Percentiles rank a stretch among this genome's conserved stretches.
phyloP scores from a whole-genome alignment of 2,797 vertebrate species.

The Sciurus vulgaris region DNA sequence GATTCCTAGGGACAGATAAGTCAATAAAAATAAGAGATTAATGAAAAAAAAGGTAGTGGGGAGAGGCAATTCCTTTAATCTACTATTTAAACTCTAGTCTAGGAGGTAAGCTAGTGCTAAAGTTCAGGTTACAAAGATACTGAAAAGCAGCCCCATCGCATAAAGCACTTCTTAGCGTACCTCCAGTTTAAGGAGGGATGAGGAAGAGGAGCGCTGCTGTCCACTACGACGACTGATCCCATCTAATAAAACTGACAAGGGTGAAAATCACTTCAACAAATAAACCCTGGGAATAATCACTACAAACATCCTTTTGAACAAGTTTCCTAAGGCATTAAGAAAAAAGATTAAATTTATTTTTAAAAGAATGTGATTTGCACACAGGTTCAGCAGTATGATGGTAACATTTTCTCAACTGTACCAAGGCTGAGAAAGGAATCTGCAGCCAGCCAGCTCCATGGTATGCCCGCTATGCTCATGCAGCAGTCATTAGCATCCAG shows the following conservation, averaged over 20 bases:
- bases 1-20: not conserved
- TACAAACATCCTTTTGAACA: conserved; percentile 52
- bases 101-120: not conserved
- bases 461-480: not conserved
- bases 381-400: not conserved
- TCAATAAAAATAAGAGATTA: conserved; percentile 21
- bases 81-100: not conserved
- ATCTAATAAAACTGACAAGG: not conserved
- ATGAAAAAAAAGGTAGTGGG: not conserved
- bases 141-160: not conserved
- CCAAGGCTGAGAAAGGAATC: not conserved
- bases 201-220: not conserved
- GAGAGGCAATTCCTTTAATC: not conserved
- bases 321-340: not conserved
- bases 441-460: not conserved
- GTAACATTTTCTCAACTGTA: not conserved
- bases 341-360: not conserved
- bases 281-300: not conserved
- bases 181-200: not conserved
- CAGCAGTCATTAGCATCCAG: not conserved
- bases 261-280: conserved; percentile 39
- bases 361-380: not conserved
- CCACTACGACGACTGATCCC: not conserved
- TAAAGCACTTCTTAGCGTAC: not conserved
- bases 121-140: not conserved